Evolutionary conservation across 1,140 invertebrate species (phyloP).

Genomic region (Sesamia nonagrioides): DNA sequence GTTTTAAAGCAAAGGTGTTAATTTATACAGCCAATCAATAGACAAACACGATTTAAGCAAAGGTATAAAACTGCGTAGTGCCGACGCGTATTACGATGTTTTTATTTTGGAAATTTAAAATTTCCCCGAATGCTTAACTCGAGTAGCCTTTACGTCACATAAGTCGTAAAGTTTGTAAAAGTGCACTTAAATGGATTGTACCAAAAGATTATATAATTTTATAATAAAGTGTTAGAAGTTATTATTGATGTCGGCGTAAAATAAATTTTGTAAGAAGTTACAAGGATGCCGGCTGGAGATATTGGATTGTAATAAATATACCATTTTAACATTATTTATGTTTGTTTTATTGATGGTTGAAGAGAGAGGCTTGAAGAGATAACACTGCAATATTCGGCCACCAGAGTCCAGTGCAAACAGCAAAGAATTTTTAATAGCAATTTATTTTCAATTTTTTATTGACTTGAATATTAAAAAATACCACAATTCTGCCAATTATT

Average conservation of each 20-base stretch:
- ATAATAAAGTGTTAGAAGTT: slow-evolving; percentile 85
- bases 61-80: slow-evolving; percentile 29
- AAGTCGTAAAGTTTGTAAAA: slow-evolving; percentile 77
- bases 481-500: too few relatives aligned
- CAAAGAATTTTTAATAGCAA: too few relatives aligned
- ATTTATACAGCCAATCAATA: slow-evolving; percentile 9
- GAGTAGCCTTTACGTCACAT: slow-evolving; percentile 76
- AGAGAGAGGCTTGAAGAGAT: too few relatives aligned
- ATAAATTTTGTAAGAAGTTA: slow-evolving; percentile 84
- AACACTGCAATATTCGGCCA: too few relatives aligned
- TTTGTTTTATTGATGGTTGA: slow-evolving; percentile 52
- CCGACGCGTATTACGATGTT: slow-evolving; percentile 51
- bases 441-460: too few relatives aligned
- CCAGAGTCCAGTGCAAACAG: too few relatives aligned
- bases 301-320: slow-evolving; percentile 87
- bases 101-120: slow-evolving; percentile 76
- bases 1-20: slow-evolving; percentile 7
- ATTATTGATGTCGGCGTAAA: slow-evolving; percentile 76
- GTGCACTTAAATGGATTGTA: slow-evolving; percentile 86
- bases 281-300: slow-evolving; percentile 77
- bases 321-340: slow-evolving; percentile 84
- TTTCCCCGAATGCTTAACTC: slow-evolving; percentile 71
- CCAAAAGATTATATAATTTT: slow-evolving; percentile 87
- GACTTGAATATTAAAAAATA: too few relatives aligned
- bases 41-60: slow-evolving; percentile 25